Conservation (phyloP, 2,888 invertebrate genomes). For the Eupsilia transversa region DNA sequence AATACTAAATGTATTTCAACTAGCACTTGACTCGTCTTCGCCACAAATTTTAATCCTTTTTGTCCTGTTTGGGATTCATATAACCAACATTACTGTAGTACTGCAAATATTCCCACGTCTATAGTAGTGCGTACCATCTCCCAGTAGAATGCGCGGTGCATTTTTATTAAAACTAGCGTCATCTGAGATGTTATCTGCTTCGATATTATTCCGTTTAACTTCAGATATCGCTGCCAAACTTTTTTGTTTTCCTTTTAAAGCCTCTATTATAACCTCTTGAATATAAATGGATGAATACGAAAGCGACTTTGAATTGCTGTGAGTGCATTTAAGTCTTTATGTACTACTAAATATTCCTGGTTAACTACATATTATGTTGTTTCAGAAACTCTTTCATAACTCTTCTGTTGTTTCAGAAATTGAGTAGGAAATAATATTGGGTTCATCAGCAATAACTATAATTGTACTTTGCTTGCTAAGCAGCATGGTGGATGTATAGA, state of each 20-base stretch:
- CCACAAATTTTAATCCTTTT: neutral
- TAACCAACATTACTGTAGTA: neutral
- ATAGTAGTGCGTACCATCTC: neutral
- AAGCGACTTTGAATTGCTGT: constrained; percentile 8
- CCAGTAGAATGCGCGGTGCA: constrained; percentile 47
- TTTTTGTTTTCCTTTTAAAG: constrained; percentile 59
- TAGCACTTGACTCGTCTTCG: neutral
- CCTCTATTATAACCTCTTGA: constrained; percentile 45
- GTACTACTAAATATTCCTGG: neutral
- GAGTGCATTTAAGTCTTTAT: neutral
- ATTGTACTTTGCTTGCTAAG: neutral
- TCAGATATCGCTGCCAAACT: constrained; percentile 42
- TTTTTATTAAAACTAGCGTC: constrained; percentile 63
- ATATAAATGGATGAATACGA: constrained; percentile 32
- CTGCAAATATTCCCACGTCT: constrained; percentile 53
- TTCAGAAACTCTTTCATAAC: neutral
- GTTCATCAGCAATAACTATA: neutral
- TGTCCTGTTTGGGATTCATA: constrained; percentile 8
- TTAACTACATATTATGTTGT: neutral
- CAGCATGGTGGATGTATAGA: too few species aligned
- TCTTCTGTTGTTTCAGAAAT: neutral
- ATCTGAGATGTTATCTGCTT: constrained; percentile 55
- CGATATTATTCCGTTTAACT: constrained; percentile 61
- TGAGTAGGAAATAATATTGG: neutral
- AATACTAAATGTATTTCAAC: neutral